These are phyloP conservation scores for Muscicapa striata DNA, from an alignment of 2,797 vertebrate species.

Conservation along the genomic window DNA sequence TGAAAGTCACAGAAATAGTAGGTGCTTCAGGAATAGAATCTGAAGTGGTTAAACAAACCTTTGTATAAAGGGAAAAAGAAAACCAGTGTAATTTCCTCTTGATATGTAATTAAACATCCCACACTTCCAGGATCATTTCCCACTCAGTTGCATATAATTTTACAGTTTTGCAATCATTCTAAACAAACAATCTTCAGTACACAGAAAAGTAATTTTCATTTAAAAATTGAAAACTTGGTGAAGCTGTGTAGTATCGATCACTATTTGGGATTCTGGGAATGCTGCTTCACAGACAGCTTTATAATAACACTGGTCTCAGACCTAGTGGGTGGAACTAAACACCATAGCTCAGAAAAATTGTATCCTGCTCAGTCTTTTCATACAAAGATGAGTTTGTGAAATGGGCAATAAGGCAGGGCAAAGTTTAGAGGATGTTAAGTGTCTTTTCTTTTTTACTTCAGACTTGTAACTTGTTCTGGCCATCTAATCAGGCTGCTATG, in stretches of 20 bases:
- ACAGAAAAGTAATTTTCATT: neutral
- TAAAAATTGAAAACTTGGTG: neutral
- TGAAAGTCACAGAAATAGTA: neutral
- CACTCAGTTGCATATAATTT: neutral
- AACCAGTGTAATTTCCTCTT: neutral
- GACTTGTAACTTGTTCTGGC: neutral
- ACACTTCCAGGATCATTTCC: neutral
- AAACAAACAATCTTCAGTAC: neutral
- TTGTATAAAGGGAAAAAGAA: neutral
- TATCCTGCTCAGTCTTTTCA: neutral
- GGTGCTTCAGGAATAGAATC: neutral
- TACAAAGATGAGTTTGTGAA: neutral
- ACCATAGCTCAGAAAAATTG: neutral
- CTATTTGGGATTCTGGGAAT: neutral
- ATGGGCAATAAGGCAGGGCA: neutral
- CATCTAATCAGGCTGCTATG: neutral
- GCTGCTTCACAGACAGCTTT: neutral
- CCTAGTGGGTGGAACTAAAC: neutral
- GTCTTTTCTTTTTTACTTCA: neutral
- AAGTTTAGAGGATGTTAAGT: neutral
- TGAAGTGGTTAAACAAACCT: neutral
- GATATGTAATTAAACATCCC: neutral
- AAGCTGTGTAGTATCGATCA: neutral
- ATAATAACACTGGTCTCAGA: neutral
- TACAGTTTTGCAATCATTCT: neutral